Base-by-base conservation (phyloP, 2,113 vertebrate genomes). In the Bos taurus region DNA sequence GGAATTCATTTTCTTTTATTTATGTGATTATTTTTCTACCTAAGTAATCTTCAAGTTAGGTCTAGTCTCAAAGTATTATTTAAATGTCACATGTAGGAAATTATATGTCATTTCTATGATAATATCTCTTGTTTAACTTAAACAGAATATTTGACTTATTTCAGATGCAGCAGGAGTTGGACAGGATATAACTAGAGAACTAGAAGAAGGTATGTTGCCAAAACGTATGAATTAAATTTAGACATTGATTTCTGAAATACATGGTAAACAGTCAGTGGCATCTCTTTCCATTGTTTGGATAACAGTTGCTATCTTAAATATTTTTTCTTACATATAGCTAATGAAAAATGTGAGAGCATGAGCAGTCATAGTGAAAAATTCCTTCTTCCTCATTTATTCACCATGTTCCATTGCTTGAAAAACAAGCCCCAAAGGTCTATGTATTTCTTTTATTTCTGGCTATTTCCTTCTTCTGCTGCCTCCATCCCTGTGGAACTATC, bases 161-260 rank as follows among this genome's bases (percentile, higher is more conserved):
- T 96, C 97, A 99, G 99, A 99, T 99, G 99, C 99, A 95, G 98
- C 98, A 46, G 77, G 99, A 99, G 97, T 97, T 99, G 96, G 99
- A 99, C 71, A 99, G 99, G 98, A 99, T 98, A 99, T 99, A 97
- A 98, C 98, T 52, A 99, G 98, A 98, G 99, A 99, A 96, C 97
- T 99, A 81, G 98, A 98, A 91, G 97, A 98, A 80, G 99, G 99
- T 99, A 99, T 98, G 98, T 92, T 85, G 30, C 26, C 12, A 33
- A 88, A 94, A 36, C 19, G 5, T 84, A 57, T 80, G 13, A 57
- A 60, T 95, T 89, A 30, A 62, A 83, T 59, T 88, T 86, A 62
- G n/a, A 84, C 57, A 54, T 5, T 95, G 28, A 50, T 93, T 94
- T 94, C 26, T 77, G n/a, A 91, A 95, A 96, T 90, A 60, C 87